Evolutionary conservation across 2,888 invertebrate genomes (phyloP).

Genomic region (Temnothorax rugatulus): DNA sequence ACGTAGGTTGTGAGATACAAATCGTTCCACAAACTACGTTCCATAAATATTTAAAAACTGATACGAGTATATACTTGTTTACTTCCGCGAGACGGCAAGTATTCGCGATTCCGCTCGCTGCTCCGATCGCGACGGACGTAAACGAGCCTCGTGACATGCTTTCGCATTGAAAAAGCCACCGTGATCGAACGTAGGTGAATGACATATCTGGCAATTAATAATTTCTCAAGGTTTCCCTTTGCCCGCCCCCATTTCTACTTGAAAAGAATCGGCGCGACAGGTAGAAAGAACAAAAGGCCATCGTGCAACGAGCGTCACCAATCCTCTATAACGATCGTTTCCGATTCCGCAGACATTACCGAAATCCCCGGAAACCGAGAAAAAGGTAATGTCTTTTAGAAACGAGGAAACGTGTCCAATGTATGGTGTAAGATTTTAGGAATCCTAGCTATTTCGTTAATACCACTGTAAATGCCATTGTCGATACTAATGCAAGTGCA

Average conservation of each 20-base stretch:
- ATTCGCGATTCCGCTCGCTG: constrained; percentile 24
- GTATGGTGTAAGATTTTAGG: not conserved
- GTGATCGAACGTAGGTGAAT: not conserved
- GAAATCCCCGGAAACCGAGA: not conserved
- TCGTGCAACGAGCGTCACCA: not conserved
- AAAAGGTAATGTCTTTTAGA: not conserved
- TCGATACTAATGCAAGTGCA: not conserved
- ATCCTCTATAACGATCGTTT: constrained; percentile 25
- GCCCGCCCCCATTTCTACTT: not conserved
- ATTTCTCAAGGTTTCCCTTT: not conserved
- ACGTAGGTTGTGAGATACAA: constrained; percentile 46
- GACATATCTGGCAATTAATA: constrained; percentile 47
- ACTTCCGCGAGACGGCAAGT: constrained; percentile 16
- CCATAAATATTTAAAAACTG: constrained; percentile 51
- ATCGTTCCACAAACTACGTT: constrained; percentile 46
- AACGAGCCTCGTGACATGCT: constrained; percentile 35
- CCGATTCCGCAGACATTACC: not conserved
- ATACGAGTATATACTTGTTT: constrained; percentile 33
- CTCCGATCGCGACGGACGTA: constrained; percentile 27
- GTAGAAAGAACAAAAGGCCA: not conserved
- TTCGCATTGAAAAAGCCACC: constrained; percentile 18
- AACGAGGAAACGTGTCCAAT: not conserved
- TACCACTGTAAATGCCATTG: not conserved
- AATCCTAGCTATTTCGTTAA: not conserved
- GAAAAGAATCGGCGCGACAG: not conserved